Evolutionary conservation across 1,140 invertebrate genomes (phyloP), one percentile per base, ranked within the genome.

Genomic region (Acarapis woodi): DNA sequence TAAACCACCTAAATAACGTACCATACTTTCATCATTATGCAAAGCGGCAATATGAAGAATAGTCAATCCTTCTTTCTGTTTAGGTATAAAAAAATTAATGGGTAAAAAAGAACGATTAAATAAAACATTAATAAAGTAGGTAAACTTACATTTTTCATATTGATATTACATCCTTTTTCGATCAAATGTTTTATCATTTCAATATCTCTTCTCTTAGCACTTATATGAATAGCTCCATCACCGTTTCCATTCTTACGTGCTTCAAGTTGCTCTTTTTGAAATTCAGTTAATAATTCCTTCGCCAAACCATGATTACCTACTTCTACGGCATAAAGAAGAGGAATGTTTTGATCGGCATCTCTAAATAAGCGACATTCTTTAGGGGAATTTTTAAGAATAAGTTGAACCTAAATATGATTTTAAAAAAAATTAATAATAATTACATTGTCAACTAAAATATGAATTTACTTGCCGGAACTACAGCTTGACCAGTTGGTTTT

Each of bases 1-100:
- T 25, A 83, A 74, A 21, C 78, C 71, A 51, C 87, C 87, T 49
- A 97, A 78, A 53, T 85, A 87, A 56, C 90, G 93, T 1, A 96
- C 71, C 29, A 90, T 58, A 0, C 66, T 65, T 51, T 94, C 85
- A 52, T 96, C 85, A 3, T 85, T 85, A 51, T 87, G 77, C 8
- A 73, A 73, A n/a, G 85, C 78, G 0, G 82, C 79, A 37, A 96
- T 77, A 49, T 96, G 88, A 18, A 96, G 53, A 1, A 82, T 64
- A 0, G 87, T 90, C 55, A 85, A 76, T 0, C 87, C 87, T 35
- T 85, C 73, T 2, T 73, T 70, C 71, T 74, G 50, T 4, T 3
- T 4, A 24, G 20, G 46, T 24, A 44, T 28, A 42, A 39, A 19
- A 42, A n/a, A 9, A 25, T 24, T 18, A 22, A 28, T 26, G 12